Evolutionary conservation across 2,797 vertebrate genomes (phyloP).

Genomic region (Typhlichthys eigenmanni): DNA sequence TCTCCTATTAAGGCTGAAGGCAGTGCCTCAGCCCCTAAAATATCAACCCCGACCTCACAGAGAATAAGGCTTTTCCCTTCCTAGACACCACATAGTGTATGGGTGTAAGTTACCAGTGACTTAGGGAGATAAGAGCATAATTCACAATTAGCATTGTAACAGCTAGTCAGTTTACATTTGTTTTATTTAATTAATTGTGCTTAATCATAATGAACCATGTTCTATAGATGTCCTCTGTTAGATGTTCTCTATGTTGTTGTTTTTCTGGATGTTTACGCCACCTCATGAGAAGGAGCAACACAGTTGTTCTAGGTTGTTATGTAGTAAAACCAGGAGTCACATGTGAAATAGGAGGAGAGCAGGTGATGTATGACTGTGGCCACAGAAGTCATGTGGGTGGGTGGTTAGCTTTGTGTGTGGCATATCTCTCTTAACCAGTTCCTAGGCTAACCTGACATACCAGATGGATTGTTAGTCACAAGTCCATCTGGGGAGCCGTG

Average conservation of each 20-base stretch:
- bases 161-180: neutral
- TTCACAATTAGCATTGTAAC: no score
- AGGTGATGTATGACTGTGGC: constrained; percentile 8
- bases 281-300: constrained; percentile 12
- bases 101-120: neutral
- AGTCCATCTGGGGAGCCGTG: no score
- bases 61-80: neutral
- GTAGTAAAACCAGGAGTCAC: neutral
- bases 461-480: no score
- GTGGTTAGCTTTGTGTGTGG: neutral
- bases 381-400: neutral
- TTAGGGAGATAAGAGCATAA: neutral
- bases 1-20: constrained; percentile 77
- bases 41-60: constrained; percentile 64
- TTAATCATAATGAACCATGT: constrained; percentile 4
- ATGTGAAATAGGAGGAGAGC: constrained; percentile 8
- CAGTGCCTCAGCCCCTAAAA: constrained; percentile 64
- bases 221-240: constrained; percentile 1
- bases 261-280: constrained; percentile 8
- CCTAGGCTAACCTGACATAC: no score
- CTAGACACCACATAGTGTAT: no score
- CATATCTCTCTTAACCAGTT: neutral
- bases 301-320: constrained; percentile 8
- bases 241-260: neutral
- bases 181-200: neutral